A percentile compares a stretch with the other conserved stretches of the same genome.
Conservation (phyloP, 2,888 invertebrate genomes). For the Drosophila nr. fundita region DNA sequence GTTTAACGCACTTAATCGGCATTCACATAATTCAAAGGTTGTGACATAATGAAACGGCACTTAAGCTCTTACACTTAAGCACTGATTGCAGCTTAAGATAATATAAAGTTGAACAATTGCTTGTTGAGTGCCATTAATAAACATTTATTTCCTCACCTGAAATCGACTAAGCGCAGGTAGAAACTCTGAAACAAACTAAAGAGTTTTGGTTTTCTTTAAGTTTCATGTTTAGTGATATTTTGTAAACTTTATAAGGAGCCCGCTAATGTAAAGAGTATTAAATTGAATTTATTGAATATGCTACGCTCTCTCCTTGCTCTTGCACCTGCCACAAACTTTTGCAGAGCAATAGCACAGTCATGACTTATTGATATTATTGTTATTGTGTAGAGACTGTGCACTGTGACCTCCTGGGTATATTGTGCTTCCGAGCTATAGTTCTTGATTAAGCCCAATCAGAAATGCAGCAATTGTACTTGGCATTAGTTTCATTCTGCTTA, state of each 20-base stretch:
- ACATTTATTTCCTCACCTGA: not conserved
- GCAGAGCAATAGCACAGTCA: not conserved
- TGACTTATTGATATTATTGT: not conserved
- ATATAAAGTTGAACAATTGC: not conserved
- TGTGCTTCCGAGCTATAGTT: not conserved
- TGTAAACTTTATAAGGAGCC: not conserved
- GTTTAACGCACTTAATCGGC: conserved; percentile 21
- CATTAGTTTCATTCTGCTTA: not conserved
- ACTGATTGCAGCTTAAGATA: not conserved
- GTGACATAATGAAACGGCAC: not conserved
- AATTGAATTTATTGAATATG: not conserved
- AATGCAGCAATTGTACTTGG: too few relatives aligned
- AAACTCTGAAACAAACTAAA: not conserved
- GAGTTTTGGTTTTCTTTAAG: not conserved
- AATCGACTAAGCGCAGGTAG: not conserved
- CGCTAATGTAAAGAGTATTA: not conserved
- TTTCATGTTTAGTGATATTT: not conserved
- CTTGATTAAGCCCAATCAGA: not conserved
- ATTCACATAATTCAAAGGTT: conserved; percentile 20
- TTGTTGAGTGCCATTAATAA: not conserved
- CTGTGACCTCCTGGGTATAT: not conserved
- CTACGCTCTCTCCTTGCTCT: not conserved
- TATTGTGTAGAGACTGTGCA: not conserved
- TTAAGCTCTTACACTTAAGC: conserved; percentile 1
- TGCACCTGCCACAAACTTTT: not conserved